A percentile compares a stretch with the other conserved stretches of the same genome.
These are phyloP conservation scores for Drosophila littoralis DNA, from an alignment of 1,140 invertebrate species.

Conservation along the genomic window DNA sequence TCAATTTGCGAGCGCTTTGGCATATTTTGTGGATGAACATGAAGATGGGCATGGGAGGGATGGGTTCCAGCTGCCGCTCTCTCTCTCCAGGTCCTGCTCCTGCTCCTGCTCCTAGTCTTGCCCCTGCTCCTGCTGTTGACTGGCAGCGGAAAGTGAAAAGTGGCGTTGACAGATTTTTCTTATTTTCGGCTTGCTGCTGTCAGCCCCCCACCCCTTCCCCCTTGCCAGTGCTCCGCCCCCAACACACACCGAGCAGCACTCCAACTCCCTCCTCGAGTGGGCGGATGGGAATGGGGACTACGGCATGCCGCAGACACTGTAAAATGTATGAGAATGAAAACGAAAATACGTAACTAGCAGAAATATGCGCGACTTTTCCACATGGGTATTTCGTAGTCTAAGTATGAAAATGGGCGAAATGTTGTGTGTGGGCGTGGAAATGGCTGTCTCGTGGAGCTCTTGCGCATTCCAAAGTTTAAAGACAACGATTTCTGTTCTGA, in stretches of 20 bases:
- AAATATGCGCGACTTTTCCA: conserved; percentile 42
- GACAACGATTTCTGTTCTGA: neutral
- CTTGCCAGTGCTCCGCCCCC: neutral
- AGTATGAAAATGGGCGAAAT: conserved; percentile 10
- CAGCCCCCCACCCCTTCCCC: conserved; percentile 2
- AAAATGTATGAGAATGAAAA: conserved; percentile 53
- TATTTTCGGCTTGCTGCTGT: conserved; percentile 63
- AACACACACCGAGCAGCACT: neutral
- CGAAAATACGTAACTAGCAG: conserved; percentile 30
- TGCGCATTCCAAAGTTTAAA: conserved; percentile 10
- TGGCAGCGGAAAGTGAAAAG: conserved; percentile 57
- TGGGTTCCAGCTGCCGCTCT: neutral
- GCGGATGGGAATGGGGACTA: neutral
- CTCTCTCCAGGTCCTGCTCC: neutral
- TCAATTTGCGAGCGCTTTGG: conserved; percentile 79
- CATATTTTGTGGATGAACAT: conserved; percentile 66
- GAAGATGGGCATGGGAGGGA: neutral
- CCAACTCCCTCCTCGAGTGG: neutral
- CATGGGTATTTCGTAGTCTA: conserved; percentile 33
- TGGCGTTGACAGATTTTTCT: conserved; percentile 78
- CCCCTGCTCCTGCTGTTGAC: neutral
- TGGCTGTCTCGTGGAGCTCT: neutral
- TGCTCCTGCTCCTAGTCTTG: no score
- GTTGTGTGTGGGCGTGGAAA: neutral
- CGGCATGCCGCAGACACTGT: conserved; percentile 63